Percentiles rank a stretch among this genome's conserved stretches.
These are phyloP conservation scores for Agrotis ipsilon DNA, from an alignment of 2,888 invertebrate species.

Conservation along the genomic window DNA sequence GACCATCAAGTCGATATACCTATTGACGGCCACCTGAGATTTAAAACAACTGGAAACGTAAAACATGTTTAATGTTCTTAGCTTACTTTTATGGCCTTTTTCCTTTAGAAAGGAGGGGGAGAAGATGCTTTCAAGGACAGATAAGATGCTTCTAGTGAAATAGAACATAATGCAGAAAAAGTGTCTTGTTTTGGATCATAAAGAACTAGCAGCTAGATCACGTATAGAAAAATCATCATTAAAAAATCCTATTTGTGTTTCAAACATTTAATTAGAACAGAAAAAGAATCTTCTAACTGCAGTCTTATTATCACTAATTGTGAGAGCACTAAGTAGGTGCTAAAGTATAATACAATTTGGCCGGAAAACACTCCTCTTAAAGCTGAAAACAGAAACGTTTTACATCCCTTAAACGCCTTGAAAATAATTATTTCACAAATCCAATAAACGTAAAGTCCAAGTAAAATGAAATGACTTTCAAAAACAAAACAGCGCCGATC, in stretches of 20 bases:
- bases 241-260: not conserved
- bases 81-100: conserved; percentile 42
- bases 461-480: conserved; percentile 28
- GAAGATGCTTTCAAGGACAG: not conserved
- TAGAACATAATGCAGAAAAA: not conserved
- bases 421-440: conserved; percentile 42
- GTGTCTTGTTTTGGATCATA: not conserved
- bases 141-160: not conserved
- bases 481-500: conserved; percentile 34
- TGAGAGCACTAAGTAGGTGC: not conserved
- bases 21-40: conserved; percentile 55
- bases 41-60: conserved; percentile 53
- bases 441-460: conserved; percentile 29
- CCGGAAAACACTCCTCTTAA: not conserved
- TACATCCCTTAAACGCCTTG: conserved; percentile 2
- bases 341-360: too few species aligned
- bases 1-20: conserved; percentile 69
- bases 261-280: not conserved
- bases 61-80: conserved; percentile 39
- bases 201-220: not conserved
- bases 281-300: not conserved
- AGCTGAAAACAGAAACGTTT: conserved; percentile 8
- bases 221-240: too few species aligned
- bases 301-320: not conserved
- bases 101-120: not conserved